These are phyloP conservation scores for Temnothorax ravouxi DNA, from an alignment of 2,888 invertebrate genomes.

Conservation along the genomic window DNA sequence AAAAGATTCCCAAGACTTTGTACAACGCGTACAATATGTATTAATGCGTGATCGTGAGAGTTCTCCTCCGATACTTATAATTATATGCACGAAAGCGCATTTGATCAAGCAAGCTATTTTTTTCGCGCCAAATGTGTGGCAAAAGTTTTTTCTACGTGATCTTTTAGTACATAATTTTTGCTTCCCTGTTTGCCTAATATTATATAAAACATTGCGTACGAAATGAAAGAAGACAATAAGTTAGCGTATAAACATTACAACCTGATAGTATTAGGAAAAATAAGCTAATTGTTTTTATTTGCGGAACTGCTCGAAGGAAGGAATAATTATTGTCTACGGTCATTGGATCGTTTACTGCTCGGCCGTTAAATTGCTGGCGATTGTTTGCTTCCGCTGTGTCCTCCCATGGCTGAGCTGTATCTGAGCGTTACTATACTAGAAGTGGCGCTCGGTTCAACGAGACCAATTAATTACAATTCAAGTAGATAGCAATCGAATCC, in stretches of 20 bases:
- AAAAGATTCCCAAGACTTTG: slow-evolving; percentile 4
- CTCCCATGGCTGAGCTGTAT: slow-evolving; percentile 27
- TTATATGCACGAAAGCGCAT: not conserved
- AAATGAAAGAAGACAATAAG: not conserved
- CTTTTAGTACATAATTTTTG: not conserved
- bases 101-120: not conserved
- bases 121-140: not conserved
- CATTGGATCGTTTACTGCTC: slow-evolving; percentile 26
- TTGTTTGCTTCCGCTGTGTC: slow-evolving; percentile 40
- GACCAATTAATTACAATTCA: slow-evolving; percentile 51
- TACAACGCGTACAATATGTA: not conserved
- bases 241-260: not conserved
- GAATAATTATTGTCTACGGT: slow-evolving; percentile 39
- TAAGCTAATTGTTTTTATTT: slow-evolving; percentile 6
- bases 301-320: slow-evolving; percentile 1
- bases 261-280: not conserved
- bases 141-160: slow-evolving; percentile 12
- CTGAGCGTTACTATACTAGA: slow-evolving; percentile 20
- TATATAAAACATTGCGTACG: not conserved
- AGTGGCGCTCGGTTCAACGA: slow-evolving; percentile 31
- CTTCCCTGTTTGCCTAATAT: not conserved
- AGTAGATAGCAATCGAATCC: slow-evolving; percentile 35
- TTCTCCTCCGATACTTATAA: not conserved
- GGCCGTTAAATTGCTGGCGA: slow-evolving; percentile 33
- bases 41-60: not conserved